Base-by-base conservation (phyloP, 2,888 invertebrate species). In the Orchesellides sinensis region DNA sequence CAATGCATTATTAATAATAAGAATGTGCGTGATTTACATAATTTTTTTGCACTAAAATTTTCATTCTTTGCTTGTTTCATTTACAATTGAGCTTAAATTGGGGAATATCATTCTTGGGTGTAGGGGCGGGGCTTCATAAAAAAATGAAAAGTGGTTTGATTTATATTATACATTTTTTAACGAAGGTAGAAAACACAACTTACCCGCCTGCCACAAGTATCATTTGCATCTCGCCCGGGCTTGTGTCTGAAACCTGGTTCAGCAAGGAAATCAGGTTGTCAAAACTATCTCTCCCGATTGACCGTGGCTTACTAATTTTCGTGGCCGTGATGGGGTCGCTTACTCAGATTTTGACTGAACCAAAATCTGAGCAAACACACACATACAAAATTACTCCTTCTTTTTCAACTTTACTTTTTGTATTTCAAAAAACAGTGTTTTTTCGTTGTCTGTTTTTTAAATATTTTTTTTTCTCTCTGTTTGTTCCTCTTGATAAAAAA, bases 131-230 rank as follows among this genome's bases (percentile, higher is more conserved):
- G 35, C 35, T 8, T 35, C 6, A 35, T 35, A 49, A 14, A 17
- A 49, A 17, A 14, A 49, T 49, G 5, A 49, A 6, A 10, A 3
- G 25, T 56, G 25, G 6, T 27, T 56, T 56, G 10, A 21, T 23
- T 21, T 23, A 19, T 6, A 23, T 19, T 23, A 6, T 14, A 6
- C 2, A n/a, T 54, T 19, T 23, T 61, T 21, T 61, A 4, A 29
- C 10, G 6, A 35, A 6, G 19, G 32, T n/a, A 10, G 19, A 63
- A 63, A 47, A 66, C n/a, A 40, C 32, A 23, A 87, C 87, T 87
- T 87, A 87, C 87, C 87, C 87, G 83, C 87, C 87, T 77, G 87
- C 87, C 27, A 87, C 87, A n/a, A 87, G 87, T 74, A 87, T 87
- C 87, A 87, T 87, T 84, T 87, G 87, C 87, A 87, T 87, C 81